Evolutionary conservation across 2,113 vertebrate genomes (phyloP), one percentile per base, ranked within the genome.

Genomic region (Cheirogaleus medius): DNA sequence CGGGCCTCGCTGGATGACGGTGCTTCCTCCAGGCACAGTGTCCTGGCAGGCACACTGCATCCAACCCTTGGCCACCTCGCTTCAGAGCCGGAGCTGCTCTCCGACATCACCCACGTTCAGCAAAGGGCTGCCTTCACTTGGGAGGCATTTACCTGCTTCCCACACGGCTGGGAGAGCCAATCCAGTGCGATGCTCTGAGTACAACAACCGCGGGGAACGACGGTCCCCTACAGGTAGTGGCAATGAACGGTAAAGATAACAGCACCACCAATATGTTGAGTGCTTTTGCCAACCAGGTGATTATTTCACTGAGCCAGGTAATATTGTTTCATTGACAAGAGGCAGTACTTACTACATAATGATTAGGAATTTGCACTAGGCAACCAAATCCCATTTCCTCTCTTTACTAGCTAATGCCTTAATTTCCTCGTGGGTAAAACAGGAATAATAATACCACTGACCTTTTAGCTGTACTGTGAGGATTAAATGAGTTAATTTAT

Each of bases 21-120:
- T 0, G 0, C 34, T 49, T 82, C 44, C 42, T 78, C 27, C 5
- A 25, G 74, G 49, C 2, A 4, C 18, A 15, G 12, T 4, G 7
- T 11, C 15, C n/a, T 1, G 1, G 54, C 29, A 1, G 1, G 56
- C 1, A 0, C 39, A 5, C 14, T 0, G 0, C 27, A 27, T 14
- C 29, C 27, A 34, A 8, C 29, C 60, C 25, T 71, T 54, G 0
- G 0, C 21, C 37, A 25, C 37, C 64, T 89, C 1, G 12, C 56
- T n/a, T 47, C n/a, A 1, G 11, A 0, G 0, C 42, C 0, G 2
- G 25, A n/a, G 39, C 86, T 39, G 64, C 78, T 54, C 60, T 27
- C 25, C 18, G 49, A 27, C 49, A 17, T 37, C 73, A n/a, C 3
- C 1, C 20, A 21, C 21, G n/a, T 34, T 32, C 47, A 27, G 56